phyloP scores from a whole-genome alignment of 2,113 vertebrate species.

The Hemiscyllium ocellatum region DNA sequence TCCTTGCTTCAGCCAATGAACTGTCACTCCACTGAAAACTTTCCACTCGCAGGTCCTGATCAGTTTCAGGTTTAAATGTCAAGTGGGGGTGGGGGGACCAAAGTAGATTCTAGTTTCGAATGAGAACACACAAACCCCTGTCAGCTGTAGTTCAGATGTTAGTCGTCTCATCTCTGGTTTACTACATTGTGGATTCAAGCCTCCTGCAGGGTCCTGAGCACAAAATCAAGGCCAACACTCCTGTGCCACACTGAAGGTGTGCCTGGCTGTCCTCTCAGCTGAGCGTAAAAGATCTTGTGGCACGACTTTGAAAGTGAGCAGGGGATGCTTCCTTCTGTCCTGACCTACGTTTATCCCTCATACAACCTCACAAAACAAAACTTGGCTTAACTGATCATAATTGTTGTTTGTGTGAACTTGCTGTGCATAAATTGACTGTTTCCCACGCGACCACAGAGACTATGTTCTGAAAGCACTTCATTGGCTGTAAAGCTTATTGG shows the following conservation, averaged over 20 bases:
- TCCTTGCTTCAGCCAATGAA: neutral
- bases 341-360: too few relatives aligned
- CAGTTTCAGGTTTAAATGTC: slow-evolving; percentile 16
- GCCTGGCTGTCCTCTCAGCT: neutral
- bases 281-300: neutral
- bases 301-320: neutral
- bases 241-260: neutral
- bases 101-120: neutral
- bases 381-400: neutral
- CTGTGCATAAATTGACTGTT: neutral
- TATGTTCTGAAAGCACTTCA: neutral
- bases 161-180: neutral
- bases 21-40: slow-evolving; percentile 37
- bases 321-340: neutral
- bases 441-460: neutral
- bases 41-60: neutral
- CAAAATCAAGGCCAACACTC: neutral
- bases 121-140: neutral
- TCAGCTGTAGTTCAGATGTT: neutral
- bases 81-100: neutral
- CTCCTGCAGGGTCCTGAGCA: neutral
- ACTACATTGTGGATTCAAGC: neutral
- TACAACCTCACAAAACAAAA: neutral
- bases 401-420: neutral
- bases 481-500: neutral